Evolutionary conservation across 1,140 invertebrate genomes (phyloP).

Genomic region (Musca vetustissima): DNA sequence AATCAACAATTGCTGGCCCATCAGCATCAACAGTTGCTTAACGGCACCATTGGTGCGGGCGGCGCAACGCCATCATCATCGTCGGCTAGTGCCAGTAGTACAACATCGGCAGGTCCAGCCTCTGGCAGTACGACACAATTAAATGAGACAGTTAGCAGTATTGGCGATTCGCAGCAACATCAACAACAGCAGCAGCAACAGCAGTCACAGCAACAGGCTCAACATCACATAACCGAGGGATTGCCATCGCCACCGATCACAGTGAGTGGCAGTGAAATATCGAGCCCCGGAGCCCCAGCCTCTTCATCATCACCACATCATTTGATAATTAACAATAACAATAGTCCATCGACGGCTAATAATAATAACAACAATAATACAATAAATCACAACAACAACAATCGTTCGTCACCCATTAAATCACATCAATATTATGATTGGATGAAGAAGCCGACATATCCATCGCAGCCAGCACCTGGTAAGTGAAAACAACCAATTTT

Average conservation of each 20-base stretch:
- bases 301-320: slow-evolving; percentile 52
- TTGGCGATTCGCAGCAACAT: slow-evolving; percentile 34
- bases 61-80: slow-evolving; percentile 44
- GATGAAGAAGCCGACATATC: slow-evolving; percentile 87
- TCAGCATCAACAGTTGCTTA: slow-evolving; percentile 37
- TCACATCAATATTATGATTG: slow-evolving; percentile 83
- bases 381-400: slow-evolving; percentile 37
- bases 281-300: slow-evolving; percentile 63
- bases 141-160: slow-evolving; percentile 46
- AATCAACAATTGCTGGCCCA: slow-evolving; percentile 56
- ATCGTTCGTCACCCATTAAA: slow-evolving; percentile 65
- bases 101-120: slow-evolving; percentile 42
- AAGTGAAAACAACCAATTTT: slow-evolving; percentile 49
- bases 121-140: slow-evolving; percentile 40
- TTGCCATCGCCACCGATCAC: slow-evolving; percentile 65
- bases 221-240: slow-evolving; percentile 47
- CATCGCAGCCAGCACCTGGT: slow-evolving; percentile 80
- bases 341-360: slow-evolving; percentile 48
- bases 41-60: slow-evolving; percentile 48
- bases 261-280: slow-evolving; percentile 66
- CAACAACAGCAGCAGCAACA: slow-evolving; percentile 32
- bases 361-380: slow-evolving; percentile 37
- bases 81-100: slow-evolving; percentile 44
- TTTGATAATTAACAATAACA: slow-evolving; percentile 39
- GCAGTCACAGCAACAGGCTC: neutral